phyloP scores from a whole-genome alignment of 1,140 invertebrate species.

The Streblospio benedicti region DNA sequence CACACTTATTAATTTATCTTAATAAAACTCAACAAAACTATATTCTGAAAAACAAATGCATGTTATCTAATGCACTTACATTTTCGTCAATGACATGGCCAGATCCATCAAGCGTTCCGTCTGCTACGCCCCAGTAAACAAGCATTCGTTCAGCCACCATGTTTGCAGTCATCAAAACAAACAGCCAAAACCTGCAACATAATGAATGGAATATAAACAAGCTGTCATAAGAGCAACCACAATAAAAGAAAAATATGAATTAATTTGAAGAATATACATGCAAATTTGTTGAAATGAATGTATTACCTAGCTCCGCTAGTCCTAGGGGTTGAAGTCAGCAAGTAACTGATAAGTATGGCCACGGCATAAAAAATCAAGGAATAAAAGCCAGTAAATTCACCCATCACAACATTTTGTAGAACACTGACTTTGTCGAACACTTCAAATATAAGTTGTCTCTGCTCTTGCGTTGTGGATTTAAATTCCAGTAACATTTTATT shows the following conservation, averaged over 20 bases:
- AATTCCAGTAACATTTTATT: constrained; percentile 51
- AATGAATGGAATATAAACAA: too few relatives aligned
- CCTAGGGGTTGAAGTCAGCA: constrained; percentile 51
- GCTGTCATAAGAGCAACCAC: too few relatives aligned
- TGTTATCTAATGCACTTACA: background rate
- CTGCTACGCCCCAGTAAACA: constrained; percentile 6
- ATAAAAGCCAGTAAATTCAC: constrained; percentile 56
- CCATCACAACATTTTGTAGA: constrained; percentile 51
- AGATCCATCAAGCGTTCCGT: background rate
- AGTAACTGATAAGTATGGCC: constrained; percentile 49
- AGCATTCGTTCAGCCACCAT: constrained; percentile 35
- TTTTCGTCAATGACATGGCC: background rate
- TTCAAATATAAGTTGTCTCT: constrained; percentile 51
- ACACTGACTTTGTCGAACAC: constrained; percentile 53
- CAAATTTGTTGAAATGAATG: too few relatives aligned
- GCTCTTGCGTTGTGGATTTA: constrained; percentile 50
- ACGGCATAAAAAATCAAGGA: constrained; percentile 53
- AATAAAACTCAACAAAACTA: background rate
- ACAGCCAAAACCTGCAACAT: constrained; percentile 52
- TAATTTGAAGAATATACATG: too few relatives aligned
- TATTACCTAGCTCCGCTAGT: constrained; percentile 48
- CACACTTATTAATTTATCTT: background rate
- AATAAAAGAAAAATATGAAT: too few relatives aligned
- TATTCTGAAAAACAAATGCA: background rate
- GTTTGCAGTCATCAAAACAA: constrained; percentile 49